These are phyloP conservation scores for Emydocephalus ijimae DNA, from an alignment of 2,113 vertebrate species.

Conservation along the genomic window DNA sequence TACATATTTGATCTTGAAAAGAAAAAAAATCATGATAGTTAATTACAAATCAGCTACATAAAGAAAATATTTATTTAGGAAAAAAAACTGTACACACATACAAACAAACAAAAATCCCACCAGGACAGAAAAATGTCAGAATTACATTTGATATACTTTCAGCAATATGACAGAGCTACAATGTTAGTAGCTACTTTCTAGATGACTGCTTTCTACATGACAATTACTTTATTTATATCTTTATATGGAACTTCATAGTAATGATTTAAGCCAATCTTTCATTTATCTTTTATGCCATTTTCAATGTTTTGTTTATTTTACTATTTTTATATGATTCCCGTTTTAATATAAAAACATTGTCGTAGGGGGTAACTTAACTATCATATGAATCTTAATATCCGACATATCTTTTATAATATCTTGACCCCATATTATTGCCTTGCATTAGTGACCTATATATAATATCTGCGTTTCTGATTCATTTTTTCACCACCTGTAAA, in stretches of 20 bases:
- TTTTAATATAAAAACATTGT: neutral
- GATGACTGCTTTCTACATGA: neutral
- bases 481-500: neutral
- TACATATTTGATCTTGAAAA: constrained; percentile 74
- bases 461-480: neutral
- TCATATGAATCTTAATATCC: neutral
- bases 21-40: constrained; percentile 19
- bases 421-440: neutral
- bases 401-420: neutral
- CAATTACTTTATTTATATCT: neutral
- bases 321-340: neutral
- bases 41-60: neutral
- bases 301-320: neutral
- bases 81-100: neutral
- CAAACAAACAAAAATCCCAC: neutral
- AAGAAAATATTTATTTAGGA: neutral
- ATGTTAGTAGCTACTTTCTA: neutral
- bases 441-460: neutral
- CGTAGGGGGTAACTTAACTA: neutral
- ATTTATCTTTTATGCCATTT: neutral
- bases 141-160: neutral
- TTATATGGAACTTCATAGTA: neutral
- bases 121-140: neutral
- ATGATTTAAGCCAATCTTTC: neutral
- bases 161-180: neutral